Base-by-base conservation (phyloP, 2,797 vertebrate genomes). In the Rousettus madagascariensis region DNA sequence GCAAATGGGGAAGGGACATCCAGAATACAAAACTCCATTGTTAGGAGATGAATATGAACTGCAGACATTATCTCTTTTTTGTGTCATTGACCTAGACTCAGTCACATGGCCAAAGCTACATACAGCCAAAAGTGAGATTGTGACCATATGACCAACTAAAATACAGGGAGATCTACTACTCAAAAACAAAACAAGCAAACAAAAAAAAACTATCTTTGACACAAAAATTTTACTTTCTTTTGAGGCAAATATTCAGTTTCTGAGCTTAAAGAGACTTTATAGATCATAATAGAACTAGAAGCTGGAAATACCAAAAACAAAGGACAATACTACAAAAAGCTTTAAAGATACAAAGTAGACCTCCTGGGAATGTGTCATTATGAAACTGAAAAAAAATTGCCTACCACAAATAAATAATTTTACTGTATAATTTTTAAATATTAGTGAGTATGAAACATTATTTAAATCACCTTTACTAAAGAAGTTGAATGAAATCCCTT, bases 381-480 rank as follows among this genome's bases (percentile, higher is more conserved):
- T 6, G 74, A 8, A 9, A 33, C 22, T 46, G 3, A 63, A 92
- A 82, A 38, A 12, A 57, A 59, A 78, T 49, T 38, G 3, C 6
- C 6, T 63, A 30, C 33, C 80, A 72, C 24, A 57, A 59, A 68
- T 38, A 82, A 77, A 61, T 30, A 26, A 68, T 75, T 80, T 53
- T 79, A 69, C 57, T 49, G 2, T n/a, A 20, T 51, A 30, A n/a
- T 85, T 82, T 96, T 78, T 53, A 90, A 72, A 43, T 72, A 86
- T 49, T n/a, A 74, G 33, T 57, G 12, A 46, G 55, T 55, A 51
- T 86, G 19, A 86, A 79, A 59, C 17, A 24, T 43, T 85, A 5
- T 80, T 30, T 72, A 94, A 94, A 68, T 59, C n/a, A 63, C 24
- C 24, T 92, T 94, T 84, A 12, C 10, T 63, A 86, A 95, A 83